phyloP scores from a whole-genome alignment of 2,797 vertebrate species.

The Tolypeutes matacus region DNA sequence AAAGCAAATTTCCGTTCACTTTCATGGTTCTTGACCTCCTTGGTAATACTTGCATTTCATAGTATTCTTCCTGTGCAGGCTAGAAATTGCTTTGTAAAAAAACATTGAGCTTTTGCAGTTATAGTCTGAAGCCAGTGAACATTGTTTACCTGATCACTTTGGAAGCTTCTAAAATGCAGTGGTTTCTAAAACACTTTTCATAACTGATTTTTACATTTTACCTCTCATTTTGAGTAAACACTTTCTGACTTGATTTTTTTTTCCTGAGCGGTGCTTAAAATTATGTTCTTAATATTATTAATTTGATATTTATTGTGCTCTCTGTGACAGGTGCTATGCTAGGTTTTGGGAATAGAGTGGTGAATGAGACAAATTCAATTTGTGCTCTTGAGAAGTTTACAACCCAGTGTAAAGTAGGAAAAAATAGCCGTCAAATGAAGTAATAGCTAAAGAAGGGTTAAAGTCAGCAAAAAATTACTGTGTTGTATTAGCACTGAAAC shows the following conservation, averaged over 20 bases:
- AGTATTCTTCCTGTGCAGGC: not conserved
- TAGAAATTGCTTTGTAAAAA: conserved; percentile 53
- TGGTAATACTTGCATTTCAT: conserved; percentile 26
- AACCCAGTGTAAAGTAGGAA: not conserved
- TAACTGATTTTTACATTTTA: conserved; percentile 36
- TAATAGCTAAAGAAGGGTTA: not conserved
- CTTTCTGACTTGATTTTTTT: conserved; percentile 32
- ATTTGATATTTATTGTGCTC: not conserved
- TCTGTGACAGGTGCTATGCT: not conserved
- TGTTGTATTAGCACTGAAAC: not conserved
- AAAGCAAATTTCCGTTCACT: conserved; percentile 33
- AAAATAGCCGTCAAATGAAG: not conserved
- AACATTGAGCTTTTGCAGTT: not conserved
- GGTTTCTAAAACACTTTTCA: conserved; percentile 44
- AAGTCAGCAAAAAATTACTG: not conserved
- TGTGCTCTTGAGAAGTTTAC: not conserved
- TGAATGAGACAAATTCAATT: not conserved
- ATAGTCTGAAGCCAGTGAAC: not conserved
- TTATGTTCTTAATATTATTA: conserved; percentile 30
- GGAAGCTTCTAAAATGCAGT: conserved; percentile 24
- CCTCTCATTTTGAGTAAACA: conserved; percentile 43
- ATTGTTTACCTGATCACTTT: conserved; percentile 28
- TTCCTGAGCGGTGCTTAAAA: conserved; percentile 29
- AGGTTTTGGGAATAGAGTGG: not conserved
- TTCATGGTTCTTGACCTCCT: conserved; percentile 48